These are phyloP conservation scores for Aporophyla lueneburgensis DNA, from an alignment of 2,888 invertebrate genomes.

Conservation along the genomic window DNA sequence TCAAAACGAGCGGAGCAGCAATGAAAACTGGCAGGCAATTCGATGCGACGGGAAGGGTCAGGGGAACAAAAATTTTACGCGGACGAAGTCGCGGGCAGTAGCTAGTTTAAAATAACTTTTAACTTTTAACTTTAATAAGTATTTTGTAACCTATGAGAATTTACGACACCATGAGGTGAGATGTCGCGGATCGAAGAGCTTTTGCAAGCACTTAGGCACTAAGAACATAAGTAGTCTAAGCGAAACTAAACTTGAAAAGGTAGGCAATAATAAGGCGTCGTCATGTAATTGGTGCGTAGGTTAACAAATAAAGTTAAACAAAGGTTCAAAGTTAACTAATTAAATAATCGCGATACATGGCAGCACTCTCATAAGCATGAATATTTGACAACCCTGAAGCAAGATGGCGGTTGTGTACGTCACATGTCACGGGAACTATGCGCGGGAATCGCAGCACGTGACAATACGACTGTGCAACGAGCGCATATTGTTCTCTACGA, in stretches of 20 bases:
- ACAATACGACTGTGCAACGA: conserved; percentile 72
- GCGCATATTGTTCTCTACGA: conserved; percentile 70
- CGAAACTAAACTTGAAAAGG: not conserved
- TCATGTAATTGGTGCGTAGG: not conserved
- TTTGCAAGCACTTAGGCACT: not conserved
- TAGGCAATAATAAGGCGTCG: too few species aligned
- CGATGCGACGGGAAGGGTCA: too few species aligned
- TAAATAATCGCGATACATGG: not conserved
- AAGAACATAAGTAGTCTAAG: not conserved
- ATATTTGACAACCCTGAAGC: conserved; percentile 50
- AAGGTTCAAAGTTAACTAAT: not conserved
- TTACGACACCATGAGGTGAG: not conserved
- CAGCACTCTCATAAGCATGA: not conserved
- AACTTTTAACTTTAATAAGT: too few species aligned
- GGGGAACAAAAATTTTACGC: too few species aligned
- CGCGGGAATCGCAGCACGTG: conserved; percentile 64
- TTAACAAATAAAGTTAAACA: not conserved
- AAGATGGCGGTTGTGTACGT: conserved; percentile 37
- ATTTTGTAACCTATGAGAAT: too few species aligned
- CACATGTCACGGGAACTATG: conserved; percentile 66
- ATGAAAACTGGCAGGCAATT: too few species aligned
- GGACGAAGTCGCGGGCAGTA: too few species aligned
- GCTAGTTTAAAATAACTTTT: too few species aligned
- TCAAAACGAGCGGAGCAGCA: too few species aligned
- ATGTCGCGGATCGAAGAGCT: not conserved